Percentiles rank a stretch among this genome's conserved stretches.
phyloP scores from a whole-genome alignment of 2,888 invertebrate species.

The Conchocele bisecta region DNA sequence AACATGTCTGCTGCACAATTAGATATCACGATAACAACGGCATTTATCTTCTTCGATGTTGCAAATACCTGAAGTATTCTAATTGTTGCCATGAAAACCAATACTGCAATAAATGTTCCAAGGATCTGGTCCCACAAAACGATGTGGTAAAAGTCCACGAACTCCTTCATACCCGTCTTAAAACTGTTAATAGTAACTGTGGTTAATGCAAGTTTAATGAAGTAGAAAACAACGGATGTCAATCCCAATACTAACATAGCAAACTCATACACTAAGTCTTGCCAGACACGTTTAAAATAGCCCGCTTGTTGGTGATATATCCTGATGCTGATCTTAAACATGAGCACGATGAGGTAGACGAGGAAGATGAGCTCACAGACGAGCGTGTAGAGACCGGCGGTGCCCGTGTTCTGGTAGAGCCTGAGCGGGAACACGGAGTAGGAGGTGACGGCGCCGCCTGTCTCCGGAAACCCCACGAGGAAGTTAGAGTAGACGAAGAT shows the following conservation, averaged over 20 bases:
- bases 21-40: constrained; percentile 54
- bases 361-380: constrained; percentile 56
- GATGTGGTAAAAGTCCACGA: constrained; percentile 63
- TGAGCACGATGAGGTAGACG: constrained; percentile 36
- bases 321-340: constrained; percentile 42
- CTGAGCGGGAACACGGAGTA: constrained; percentile 46
- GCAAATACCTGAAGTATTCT: constrained; percentile 66
- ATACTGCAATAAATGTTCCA: constrained; percentile 49
- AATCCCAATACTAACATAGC: constrained; percentile 32
- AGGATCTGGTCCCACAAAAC: constrained; percentile 67
- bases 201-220: constrained; percentile 38
- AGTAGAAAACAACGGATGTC: constrained; percentile 38
- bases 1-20: constrained; percentile 51
- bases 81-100: constrained; percentile 64
- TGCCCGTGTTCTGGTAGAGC: constrained; percentile 42
- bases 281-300: constrained; percentile 55
- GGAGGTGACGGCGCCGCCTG: constrained; percentile 52
- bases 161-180: constrained; percentile 49
- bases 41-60: constrained; percentile 61
- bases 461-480: constrained; percentile 57
- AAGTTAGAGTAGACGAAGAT: constrained; percentile 70
- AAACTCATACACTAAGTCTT: constrained; percentile 50
- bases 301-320: constrained; percentile 39
- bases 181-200: constrained; percentile 44
- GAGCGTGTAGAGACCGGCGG: constrained; percentile 47